Evolutionary conservation across 2,797 vertebrate genomes (phyloP).

Genomic region (Lates japonicus): DNA sequence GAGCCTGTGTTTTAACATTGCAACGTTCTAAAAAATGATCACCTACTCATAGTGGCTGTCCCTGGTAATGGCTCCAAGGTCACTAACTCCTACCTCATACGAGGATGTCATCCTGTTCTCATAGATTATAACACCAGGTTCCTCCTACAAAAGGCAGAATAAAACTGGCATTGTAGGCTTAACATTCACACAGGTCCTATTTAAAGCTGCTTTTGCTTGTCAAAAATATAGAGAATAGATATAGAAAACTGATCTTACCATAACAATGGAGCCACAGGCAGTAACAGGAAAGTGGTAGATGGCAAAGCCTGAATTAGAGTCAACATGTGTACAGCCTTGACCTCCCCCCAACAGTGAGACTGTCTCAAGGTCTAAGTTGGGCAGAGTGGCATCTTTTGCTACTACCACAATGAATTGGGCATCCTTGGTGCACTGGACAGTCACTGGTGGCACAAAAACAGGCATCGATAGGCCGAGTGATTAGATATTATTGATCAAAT

Average conservation of each 20-base stretch:
- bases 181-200: background rate
- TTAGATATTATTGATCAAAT: background rate
- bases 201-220: background rate
- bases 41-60: conserved; percentile 80
- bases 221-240: too few species aligned
- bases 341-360: conserved; percentile 64
- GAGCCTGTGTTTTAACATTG: background rate
- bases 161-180: background rate
- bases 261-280: conserved; percentile 76
- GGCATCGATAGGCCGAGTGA: background rate
- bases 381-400: conserved; percentile 75
- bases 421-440: conserved; percentile 83
- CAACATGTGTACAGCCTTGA: conserved; percentile 65
- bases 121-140: conserved; percentile 76
- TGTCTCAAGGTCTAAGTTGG: conserved; percentile 70
- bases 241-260: conserved; percentile 59
- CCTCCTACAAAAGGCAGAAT: conserved; percentile 66
- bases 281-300: conserved; percentile 84
- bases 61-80: conserved; percentile 78
- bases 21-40: conserved; percentile 2
- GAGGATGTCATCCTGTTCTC: conserved; percentile 79
- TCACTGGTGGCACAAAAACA: conserved; percentile 70
- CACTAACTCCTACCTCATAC: conserved; percentile 65
- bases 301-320: conserved; percentile 75
- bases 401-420: conserved; percentile 82